phyloP scores from a whole-genome alignment of 1,140 invertebrate genomes.

The Drosophila serrata region DNA sequence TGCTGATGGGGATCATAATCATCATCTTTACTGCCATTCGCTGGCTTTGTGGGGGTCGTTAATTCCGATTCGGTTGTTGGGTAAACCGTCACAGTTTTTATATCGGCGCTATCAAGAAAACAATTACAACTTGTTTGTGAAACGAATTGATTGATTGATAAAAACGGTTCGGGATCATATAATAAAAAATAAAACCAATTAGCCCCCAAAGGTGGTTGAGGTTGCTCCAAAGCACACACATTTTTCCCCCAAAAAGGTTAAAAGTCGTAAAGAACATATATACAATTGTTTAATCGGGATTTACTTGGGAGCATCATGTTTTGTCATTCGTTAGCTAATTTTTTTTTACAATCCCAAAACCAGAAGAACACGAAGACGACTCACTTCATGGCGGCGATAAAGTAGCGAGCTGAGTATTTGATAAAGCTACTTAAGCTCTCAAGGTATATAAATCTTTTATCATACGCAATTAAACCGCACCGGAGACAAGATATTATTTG shows the following conservation, averaged over 20 bases:
- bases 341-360: slow-evolving; percentile 34
- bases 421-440: slow-evolving; percentile 56
- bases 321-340: slow-evolving; percentile 54
- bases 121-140: slow-evolving; percentile 46
- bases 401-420: slow-evolving; percentile 49
- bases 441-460: slow-evolving; percentile 70
- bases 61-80: slow-evolving; percentile 18
- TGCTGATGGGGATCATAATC: slow-evolving; percentile 89
- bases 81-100: slow-evolving; percentile 50
- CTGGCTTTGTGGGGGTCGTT: slow-evolving; percentile 19
- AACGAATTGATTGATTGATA: slow-evolving; percentile 55
- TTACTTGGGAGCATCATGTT: slow-evolving; percentile 5
- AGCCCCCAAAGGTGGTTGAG: slow-evolving; percentile 15
- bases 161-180: slow-evolving; percentile 11
- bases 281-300: slow-evolving; percentile 1
- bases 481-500: slow-evolving; percentile 24
- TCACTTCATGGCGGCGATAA: slow-evolving; percentile 65
- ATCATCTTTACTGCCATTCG: slow-evolving; percentile 59
- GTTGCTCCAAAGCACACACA: not conserved
- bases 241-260: not conserved
- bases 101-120: slow-evolving; percentile 37
- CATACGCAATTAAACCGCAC: slow-evolving; percentile 38
- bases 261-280: slow-evolving; percentile 10
- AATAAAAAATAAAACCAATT: slow-evolving; percentile 21
- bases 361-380: slow-evolving; percentile 43